Conservation (phyloP, 2,113 vertebrate genomes). For the Cyphomyrus plagiostoma region DNA sequence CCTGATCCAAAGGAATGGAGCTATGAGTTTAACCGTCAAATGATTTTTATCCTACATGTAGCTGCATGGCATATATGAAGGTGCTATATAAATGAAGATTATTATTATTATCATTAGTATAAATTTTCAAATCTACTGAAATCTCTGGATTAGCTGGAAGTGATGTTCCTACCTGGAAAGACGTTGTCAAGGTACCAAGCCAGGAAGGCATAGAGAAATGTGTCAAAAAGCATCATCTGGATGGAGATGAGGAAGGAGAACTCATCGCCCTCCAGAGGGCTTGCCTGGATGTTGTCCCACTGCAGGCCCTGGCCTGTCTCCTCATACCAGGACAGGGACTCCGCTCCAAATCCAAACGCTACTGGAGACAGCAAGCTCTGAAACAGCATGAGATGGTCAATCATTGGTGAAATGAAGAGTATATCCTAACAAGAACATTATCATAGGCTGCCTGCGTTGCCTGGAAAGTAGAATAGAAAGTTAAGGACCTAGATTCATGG, state of each 20-base stretch:
- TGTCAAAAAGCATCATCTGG: slow-evolving; percentile 84
- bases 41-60: too few species aligned
- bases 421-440: too few species aligned
- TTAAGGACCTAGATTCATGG: too few species aligned
- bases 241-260: slow-evolving; percentile 86
- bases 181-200: slow-evolving; percentile 93
- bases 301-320: slow-evolving; percentile 91
- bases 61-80: too few species aligned
- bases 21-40: too few species aligned
- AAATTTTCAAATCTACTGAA: background rate
- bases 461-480: too few species aligned
- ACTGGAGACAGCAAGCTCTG: slow-evolving; percentile 90
- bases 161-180: slow-evolving; percentile 74
- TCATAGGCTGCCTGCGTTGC: too few species aligned
- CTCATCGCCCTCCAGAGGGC: slow-evolving; percentile 81
- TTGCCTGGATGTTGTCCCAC: slow-evolving; percentile 82
- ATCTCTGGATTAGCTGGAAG: background rate
- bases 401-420: too few species aligned
- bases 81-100: too few species aligned
- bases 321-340: slow-evolving; percentile 90
- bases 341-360: slow-evolving; percentile 89
- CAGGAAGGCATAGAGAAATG: slow-evolving; percentile 73
- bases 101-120: background rate
- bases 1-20: slow-evolving; percentile 53
- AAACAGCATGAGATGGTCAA: background rate